Evolutionary conservation across 2,113 vertebrate species (phyloP).

Genomic region (Silurus glanis): DNA sequence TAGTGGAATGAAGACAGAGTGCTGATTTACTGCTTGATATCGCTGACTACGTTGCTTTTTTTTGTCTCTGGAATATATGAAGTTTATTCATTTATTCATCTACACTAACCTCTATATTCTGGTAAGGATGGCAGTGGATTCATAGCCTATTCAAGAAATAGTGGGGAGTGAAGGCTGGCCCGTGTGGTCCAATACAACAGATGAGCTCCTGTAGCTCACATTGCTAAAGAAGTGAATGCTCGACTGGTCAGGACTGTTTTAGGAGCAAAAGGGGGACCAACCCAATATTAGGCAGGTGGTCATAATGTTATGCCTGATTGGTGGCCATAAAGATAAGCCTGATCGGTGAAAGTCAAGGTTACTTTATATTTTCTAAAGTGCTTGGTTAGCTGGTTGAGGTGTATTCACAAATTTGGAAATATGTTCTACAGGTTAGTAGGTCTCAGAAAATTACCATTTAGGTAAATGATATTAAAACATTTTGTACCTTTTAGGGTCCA

Average conservation of each 20-base stretch:
- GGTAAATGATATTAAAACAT: neutral
- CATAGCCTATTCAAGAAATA: neutral
- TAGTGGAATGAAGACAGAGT: neutral
- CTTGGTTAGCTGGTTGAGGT: neutral
- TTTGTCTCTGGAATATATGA: too few species aligned
- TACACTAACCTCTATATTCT: neutral
- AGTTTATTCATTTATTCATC: neutral
- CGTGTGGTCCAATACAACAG: too few species aligned
- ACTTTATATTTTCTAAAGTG: neutral
- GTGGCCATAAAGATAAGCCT: too few species aligned
- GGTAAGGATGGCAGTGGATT: neutral
- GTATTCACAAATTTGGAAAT: neutral
- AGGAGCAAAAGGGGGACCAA: too few species aligned
- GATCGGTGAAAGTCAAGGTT: neutral
- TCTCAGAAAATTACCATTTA: neutral
- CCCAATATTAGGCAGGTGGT: too few species aligned
- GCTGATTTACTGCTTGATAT: neutral
- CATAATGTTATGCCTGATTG: too few species aligned
- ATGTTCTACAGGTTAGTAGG: neutral
- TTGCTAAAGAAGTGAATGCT: too few species aligned
- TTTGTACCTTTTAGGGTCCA: conserved; percentile 93
- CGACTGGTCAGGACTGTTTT: too few species aligned
- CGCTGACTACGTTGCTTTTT: conserved; percentile 1
- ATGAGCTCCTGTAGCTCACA: too few species aligned
- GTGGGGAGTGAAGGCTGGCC: neutral